Conservation (phyloP, 2,797 vertebrate species). For the Limnodromus scolopaceus region DNA sequence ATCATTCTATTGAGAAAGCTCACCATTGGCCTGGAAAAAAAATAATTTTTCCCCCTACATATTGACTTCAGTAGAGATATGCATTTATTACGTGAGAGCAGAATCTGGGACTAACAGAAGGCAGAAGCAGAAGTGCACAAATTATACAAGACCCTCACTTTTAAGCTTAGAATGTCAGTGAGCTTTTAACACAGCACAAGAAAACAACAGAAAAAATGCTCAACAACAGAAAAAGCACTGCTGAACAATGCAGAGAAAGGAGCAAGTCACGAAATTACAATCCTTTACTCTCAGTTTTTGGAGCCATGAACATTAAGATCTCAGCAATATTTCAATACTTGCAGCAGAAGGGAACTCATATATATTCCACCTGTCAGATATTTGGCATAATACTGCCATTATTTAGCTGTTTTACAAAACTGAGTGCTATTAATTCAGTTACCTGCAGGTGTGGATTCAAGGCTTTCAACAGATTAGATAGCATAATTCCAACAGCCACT, state of each 20-base stretch:
- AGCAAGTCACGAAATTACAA: neutral
- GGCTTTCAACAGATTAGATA: neutral
- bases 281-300: neutral
- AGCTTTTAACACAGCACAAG: neutral
- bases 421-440: neutral
- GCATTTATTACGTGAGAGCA: neutral
- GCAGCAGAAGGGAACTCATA: neutral
- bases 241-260: neutral
- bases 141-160: neutral
- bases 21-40: neutral
- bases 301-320: neutral
- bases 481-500: neutral
- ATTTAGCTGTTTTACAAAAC: neutral
- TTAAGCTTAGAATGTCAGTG: neutral
- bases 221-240: neutral
- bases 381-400: neutral
- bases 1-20: neutral
- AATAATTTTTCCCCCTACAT: fast-evolving
- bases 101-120: neutral
- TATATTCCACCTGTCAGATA: neutral
- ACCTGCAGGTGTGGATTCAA: neutral
- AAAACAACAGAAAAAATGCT: neutral
- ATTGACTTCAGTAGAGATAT: neutral
- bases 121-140: neutral
- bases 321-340: neutral